Conservation (phyloP, 2,888 invertebrate genomes). For the Dione juno region DNA sequence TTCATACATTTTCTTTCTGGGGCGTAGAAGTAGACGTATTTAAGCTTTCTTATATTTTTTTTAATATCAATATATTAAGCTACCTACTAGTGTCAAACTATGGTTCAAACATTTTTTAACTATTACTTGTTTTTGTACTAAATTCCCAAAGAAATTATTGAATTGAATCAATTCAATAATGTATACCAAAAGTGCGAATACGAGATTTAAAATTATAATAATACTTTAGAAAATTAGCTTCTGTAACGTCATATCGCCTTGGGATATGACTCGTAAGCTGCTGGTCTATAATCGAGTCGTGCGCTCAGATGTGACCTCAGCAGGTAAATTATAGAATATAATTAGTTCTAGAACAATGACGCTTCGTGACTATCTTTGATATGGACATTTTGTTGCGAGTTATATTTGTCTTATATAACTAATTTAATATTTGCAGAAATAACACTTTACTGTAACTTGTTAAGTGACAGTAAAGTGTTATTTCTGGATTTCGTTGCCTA, state of each 20-base stretch:
- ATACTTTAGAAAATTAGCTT: neutral
- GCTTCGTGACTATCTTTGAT: constrained; percentile 8
- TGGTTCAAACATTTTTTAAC: too few species aligned
- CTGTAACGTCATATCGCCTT: constrained; percentile 15
- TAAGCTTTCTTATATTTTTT: too few species aligned
- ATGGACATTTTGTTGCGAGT: neutral
- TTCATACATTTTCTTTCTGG: too few species aligned
- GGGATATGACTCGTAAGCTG: constrained; percentile 15
- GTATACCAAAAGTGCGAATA: neutral
- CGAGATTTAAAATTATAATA: constrained; percentile 3
- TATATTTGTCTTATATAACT: neutral
- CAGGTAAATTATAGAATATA: constrained; percentile 12
- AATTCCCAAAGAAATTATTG: neutral
- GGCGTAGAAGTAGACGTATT: too few species aligned
- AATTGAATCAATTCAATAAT: neutral
- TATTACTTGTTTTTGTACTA: too few species aligned
- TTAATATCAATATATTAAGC: too few species aligned
- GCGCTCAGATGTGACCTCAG: constrained; percentile 20
- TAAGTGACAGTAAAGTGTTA: neutral
- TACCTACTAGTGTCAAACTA: too few species aligned
- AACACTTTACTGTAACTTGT: too few species aligned
- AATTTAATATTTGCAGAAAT: neutral
- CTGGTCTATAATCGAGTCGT: constrained; percentile 7
- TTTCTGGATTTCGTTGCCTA: neutral
- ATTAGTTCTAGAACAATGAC: constrained; percentile 18